Base-by-base conservation (phyloP, 2,797 vertebrate species). In the Sebastes hubbsi region DNA sequence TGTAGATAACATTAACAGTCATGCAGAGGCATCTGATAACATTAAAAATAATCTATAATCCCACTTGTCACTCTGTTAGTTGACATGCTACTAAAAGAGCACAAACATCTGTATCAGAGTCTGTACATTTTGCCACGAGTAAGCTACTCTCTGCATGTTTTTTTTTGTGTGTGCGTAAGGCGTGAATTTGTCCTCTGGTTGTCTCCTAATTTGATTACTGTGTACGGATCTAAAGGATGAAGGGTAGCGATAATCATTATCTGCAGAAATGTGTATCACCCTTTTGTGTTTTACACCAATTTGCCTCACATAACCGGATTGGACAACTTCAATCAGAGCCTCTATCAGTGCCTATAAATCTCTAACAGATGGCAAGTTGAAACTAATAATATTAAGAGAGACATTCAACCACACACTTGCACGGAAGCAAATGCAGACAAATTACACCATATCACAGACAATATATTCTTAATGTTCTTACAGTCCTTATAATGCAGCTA, bases 171-270 rank as follows among this genome's bases (percentile, higher is more conserved):
- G 62, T 24, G 88, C 85, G 87, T 84, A 92, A 84, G 75, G 84
- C 78, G 29, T 83, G 80, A 94, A 95, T 81, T 77, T 92, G 71
- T 95, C 95, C 91, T 92, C 89, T 87, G 91, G 91, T 85, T 93
- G 72, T 80, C 90, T 91, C 73, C 11, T 61, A 92, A 95, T 94
- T 92, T 91, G 80, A 94, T 95, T 96, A 91, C 82, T 76, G 73
- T 82, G 81, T 76, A 93, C 70, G 82, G 88, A 93, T 85, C 77
- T 94, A 61, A 82, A 87, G n/a, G 80, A 93, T 81, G 87, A 85
- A 89, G 83, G 84, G 71, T 85, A 85, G 62, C 27, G 36, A 71
- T 80, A 77, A 80, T 74, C 75, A 75, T 82, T 81, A 68, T 82
- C 72, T 67, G 80, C 27, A 70, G 32, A 32, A 68, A 84, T 81